These are phyloP conservation scores for Phania funesta DNA, from an alignment of 2,888 invertebrate species.

Conservation along the genomic window DNA sequence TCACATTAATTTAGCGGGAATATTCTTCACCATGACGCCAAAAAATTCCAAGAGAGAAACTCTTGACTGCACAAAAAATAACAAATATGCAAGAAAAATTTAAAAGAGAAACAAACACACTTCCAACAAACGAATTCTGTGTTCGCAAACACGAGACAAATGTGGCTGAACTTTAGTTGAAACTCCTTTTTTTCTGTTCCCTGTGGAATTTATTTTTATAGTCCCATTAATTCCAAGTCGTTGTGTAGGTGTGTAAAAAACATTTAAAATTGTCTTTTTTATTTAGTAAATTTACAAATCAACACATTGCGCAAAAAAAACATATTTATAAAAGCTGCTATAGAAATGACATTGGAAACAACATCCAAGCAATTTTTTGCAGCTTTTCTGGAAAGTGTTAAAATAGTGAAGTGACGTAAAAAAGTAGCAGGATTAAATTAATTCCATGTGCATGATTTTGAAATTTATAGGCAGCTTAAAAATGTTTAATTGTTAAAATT, in stretches of 20 bases:
- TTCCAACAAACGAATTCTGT: constrained; percentile 21
- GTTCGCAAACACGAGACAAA: constrained; percentile 14
- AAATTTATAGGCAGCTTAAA: constrained; percentile 19
- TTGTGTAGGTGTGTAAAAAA: constrained; percentile 63
- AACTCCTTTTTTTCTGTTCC: background rate
- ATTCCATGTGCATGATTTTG: background rate
- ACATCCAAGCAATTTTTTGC: background rate
- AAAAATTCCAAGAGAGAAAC: constrained; percentile 14
- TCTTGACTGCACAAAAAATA: background rate
- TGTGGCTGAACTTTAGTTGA: constrained; percentile 43
- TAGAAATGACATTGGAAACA: constrained; percentile 35
- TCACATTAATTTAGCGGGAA: constrained; percentile 73
- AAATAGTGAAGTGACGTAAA: background rate
- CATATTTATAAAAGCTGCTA: constrained; percentile 38
- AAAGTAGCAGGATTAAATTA: constrained; percentile 26
- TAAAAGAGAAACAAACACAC: constrained; percentile 18
- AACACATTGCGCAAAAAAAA: constrained; percentile 42
- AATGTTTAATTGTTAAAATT: no score
- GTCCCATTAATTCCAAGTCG: constrained; percentile 61
- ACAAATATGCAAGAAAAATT: background rate
- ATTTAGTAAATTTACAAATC: constrained; percentile 65
- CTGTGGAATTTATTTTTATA: constrained; percentile 54
- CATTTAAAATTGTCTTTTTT: constrained; percentile 65
- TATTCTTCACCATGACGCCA: constrained; percentile 66
- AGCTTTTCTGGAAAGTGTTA: background rate